Percentiles rank a stretch among this genome's conserved stretches.
These are phyloP conservation scores for Acanthurus leucopareius DNA, from an alignment of 2,797 vertebrate genomes.

Conservation along the genomic window DNA sequence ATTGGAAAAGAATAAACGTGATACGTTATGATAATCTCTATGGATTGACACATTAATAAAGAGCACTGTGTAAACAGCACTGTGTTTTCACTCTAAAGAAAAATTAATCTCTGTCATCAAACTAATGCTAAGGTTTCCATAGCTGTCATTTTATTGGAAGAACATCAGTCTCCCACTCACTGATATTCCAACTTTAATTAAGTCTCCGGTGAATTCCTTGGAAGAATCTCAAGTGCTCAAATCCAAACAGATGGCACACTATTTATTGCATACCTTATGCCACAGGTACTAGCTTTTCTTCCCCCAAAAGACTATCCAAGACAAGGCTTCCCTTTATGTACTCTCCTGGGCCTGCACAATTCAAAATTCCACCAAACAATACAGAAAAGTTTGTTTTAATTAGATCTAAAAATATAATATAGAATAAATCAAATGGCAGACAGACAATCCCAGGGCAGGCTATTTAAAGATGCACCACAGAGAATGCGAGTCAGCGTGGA, in stretches of 20 bases:
- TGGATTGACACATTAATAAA: constrained; percentile 21
- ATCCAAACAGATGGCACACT: constrained; percentile 82
- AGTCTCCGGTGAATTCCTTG: constrained; percentile 78
- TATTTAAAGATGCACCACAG: constrained; percentile 73
- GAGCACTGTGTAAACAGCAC: background rate
- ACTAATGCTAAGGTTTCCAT: constrained; percentile 46
- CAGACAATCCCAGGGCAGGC: constrained; percentile 64
- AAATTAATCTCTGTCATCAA: constrained; percentile 56
- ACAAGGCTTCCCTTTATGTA: constrained; percentile 68
- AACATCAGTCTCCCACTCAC: constrained; percentile 68
- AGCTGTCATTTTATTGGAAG: constrained; percentile 67
- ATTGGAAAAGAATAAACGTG: constrained; percentile 12
- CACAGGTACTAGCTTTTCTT: constrained; percentile 70
- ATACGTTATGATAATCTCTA: constrained; percentile 7
- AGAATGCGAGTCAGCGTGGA: constrained; percentile 68
- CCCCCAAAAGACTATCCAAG: constrained; percentile 60
- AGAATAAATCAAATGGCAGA: constrained; percentile 77
- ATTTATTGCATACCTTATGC: constrained; percentile 81
- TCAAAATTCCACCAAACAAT: constrained; percentile 70
- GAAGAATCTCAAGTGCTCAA: constrained; percentile 73
- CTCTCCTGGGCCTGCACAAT: constrained; percentile 55
- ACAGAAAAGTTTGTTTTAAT: constrained; percentile 77
- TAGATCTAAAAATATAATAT: constrained; percentile 75
- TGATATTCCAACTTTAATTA: constrained; percentile 83
- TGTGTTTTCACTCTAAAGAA: constrained; percentile 31